Conservation (phyloP, 2,113 vertebrate species). For the Chloebia gouldiae region DNA sequence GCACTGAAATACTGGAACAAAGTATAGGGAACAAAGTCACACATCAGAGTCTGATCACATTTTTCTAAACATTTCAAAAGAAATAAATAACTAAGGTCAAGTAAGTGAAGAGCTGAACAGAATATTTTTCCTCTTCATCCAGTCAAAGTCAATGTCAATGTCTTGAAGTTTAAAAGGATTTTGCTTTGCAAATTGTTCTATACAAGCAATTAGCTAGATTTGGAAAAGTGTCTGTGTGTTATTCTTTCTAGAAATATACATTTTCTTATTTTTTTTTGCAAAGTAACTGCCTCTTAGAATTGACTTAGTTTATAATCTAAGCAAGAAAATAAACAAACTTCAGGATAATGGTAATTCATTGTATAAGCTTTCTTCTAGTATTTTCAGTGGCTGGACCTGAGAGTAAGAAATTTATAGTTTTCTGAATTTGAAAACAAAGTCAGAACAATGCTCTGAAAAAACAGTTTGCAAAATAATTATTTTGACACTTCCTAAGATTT, state of each 20-base stretch:
- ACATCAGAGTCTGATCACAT: neutral
- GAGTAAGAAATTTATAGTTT: neutral
- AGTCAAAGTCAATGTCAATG: neutral
- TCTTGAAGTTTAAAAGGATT: neutral
- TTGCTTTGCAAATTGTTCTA: neutral
- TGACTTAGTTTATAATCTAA: neutral
- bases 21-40: neutral
- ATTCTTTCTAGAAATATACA: neutral
- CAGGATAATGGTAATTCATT: neutral
- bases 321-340: neutral
- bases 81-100: neutral
- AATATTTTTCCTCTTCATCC: neutral
- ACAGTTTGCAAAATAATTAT: neutral
- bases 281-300: neutral
- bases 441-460: neutral
- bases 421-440: neutral
- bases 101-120: neutral
- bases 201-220: neutral
- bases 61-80: neutral
- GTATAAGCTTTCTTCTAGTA: neutral
- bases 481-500: neutral
- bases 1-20: neutral
- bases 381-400: neutral
- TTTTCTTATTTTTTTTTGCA: neutral
- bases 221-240: neutral